Evolutionary conservation across 2,888 invertebrate species (phyloP).

Genomic region (Microchrysa polita): DNA sequence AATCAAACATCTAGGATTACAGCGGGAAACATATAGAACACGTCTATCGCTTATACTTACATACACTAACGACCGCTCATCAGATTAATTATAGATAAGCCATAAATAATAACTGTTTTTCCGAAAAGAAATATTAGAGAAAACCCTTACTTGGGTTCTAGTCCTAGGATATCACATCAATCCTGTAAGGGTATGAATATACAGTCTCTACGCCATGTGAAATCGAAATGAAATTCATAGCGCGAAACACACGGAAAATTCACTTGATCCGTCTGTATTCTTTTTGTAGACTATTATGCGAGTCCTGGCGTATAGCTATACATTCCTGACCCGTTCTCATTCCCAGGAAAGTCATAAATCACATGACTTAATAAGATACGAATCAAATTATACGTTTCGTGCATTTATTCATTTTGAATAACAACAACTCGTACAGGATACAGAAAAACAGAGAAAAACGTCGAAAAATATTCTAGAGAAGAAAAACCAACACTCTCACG

Average conservation of each 20-base stretch:
- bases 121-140: not conserved
- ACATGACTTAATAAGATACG: slow-evolving; percentile 27
- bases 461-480: too few species aligned
- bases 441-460: too few species aligned
- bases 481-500: not conserved
- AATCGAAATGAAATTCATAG: not conserved
- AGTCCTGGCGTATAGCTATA: not conserved
- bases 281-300: too few species aligned
- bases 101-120: slow-evolving; percentile 21
- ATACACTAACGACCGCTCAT: slow-evolving; percentile 12
- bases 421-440: not conserved
- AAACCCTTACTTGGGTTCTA: too few species aligned
- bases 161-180: not conserved
- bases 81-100: slow-evolving; percentile 33
- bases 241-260: too few species aligned
- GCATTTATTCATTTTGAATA: slow-evolving; percentile 1
- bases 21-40: not conserved
- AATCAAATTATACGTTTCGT: slow-evolving; percentile 25
- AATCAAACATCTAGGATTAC: not conserved
- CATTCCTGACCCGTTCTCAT: not conserved
- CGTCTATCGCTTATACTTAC: not conserved
- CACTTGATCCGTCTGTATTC: too few species aligned
- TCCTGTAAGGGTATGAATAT: not conserved
- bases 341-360: slow-evolving; percentile 26
- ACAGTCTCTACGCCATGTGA: not conserved